Percentiles rank a stretch among this genome's conserved stretches.
Evolutionary conservation across 2,888 invertebrate species (phyloP).

Genomic region (Drosophila peninsularis): DNA sequence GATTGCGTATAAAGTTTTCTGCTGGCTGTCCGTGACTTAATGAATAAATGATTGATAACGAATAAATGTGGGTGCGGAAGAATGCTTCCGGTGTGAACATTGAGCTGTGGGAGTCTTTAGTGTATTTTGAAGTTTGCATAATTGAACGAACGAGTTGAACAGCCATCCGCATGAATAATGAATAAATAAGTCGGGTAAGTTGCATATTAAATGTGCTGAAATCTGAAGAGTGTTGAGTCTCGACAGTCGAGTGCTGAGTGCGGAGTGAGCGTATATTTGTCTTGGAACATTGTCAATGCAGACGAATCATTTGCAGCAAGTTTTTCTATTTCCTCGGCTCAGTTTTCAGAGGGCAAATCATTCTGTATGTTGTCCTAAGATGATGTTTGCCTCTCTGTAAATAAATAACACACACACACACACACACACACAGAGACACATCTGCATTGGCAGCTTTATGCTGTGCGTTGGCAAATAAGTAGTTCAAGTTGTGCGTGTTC

Average conservation of each 20-base stretch:
- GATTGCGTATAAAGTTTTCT: slow-evolving; percentile 58
- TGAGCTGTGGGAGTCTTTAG: slow-evolving; percentile 36
- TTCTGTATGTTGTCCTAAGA: slow-evolving; percentile 13
- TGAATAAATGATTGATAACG: slow-evolving; percentile 58
- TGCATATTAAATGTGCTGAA: slow-evolving; percentile 15
- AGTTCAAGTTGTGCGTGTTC: slow-evolving; percentile 63
- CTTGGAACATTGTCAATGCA: neutral
- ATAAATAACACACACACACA: slow-evolving; percentile 24
- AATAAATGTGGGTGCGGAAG: slow-evolving; percentile 34
- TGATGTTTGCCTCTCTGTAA: slow-evolving; percentile 25
- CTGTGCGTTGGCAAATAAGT: slow-evolving; percentile 52
- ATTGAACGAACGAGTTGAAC: slow-evolving; percentile 29
- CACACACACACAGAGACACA: slow-evolving; percentile 11
- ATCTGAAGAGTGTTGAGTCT: neutral
- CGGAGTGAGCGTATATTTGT: neutral
- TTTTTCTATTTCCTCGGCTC: slow-evolving; percentile 33
- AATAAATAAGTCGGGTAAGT: slow-evolving; percentile 35
- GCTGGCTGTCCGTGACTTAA: slow-evolving; percentile 52
- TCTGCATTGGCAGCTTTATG: slow-evolving; percentile 13
- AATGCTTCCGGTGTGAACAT: slow-evolving; percentile 37
- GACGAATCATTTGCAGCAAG: neutral
- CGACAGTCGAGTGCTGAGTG: neutral
- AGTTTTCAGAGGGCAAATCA: slow-evolving; percentile 18
- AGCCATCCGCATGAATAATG: slow-evolving; percentile 27
- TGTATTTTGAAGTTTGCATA: slow-evolving; percentile 25